Base-by-base conservation (phyloP, 53 echinoderm and acorn worm species). In the Zoroaster sp. region DNA sequence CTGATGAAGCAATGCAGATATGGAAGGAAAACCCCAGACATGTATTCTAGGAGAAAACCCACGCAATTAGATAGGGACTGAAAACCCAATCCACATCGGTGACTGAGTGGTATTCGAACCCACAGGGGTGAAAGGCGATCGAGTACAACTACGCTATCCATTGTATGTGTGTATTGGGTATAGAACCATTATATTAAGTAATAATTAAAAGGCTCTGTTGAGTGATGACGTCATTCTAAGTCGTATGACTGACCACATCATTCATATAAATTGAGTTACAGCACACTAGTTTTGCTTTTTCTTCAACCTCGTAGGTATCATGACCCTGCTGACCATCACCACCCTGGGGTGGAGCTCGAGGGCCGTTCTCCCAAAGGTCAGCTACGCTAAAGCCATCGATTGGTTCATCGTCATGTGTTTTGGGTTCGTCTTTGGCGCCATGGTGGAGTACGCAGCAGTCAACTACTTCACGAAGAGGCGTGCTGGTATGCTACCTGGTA, bases 401-500 rank as follows among this genome's bases (percentile, higher is more conserved):
- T 97, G 94, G 94, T 97, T 93, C 83, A 92, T 95, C 49, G 91
- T 95, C 33, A 92, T 95, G 35, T 97, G 95, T 59, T 97, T 95
- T 65, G 92, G 88, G 40, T 94, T 94, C 87, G 93, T 93, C 66
- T 92, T 97, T 67, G 94, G 90, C 12, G 95, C 97, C 33, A 82
- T 97, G 87, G 69, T 95, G 47, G 97, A 97, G 70, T 97, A 95
- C 78, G 97, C 97, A 9, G 90, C 92, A 5, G 97, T 97, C 43
- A 97, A 95, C 71, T 97, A 97, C 86, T 96, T 96, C 73, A 96
- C 96, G 35, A 96, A 96, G 90, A 63, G 96, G 40, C 89, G 96
- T 34, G 95, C 93, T 18, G 96, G 96, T 15, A 96, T 90, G 92
- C 91, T 96, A 47, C 94, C 96, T 0, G 96, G 94, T 1, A 96